A percentile compares a stretch with the other conserved stretches of the same genome.
These are phyloP conservation scores for Miniopterus natalensis DNA, from an alignment of 2,113 vertebrate species.

Conservation along the genomic window DNA sequence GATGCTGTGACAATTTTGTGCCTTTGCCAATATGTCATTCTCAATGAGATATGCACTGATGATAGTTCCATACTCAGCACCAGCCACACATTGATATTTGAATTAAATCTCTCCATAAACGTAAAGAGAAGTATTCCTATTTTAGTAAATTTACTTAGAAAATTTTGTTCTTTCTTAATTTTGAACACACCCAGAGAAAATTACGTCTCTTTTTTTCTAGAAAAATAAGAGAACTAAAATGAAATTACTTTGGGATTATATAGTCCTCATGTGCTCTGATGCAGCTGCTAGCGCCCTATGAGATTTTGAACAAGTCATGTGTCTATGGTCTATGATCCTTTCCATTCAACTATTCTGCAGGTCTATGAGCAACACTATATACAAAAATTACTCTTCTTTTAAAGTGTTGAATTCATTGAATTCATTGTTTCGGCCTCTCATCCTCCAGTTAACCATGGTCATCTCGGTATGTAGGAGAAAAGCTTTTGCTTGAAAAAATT, in stretches of 20 bases:
- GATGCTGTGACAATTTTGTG: neutral
- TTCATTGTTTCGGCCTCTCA: neutral
- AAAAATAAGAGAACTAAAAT: conserved; percentile 40
- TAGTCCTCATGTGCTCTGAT: neutral
- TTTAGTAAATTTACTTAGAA: neutral
- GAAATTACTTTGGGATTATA: neutral
- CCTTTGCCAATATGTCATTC: neutral
- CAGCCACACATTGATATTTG: neutral
- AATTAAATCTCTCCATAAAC: neutral
- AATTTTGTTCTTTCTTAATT: conserved; percentile 38
- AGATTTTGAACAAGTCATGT: neutral
- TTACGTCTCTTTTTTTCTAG: neutral
- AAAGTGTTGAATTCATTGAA: neutral
- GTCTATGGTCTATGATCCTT: neutral
- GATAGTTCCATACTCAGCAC: neutral
- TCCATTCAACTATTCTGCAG: neutral
- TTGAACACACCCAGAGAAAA: neutral
- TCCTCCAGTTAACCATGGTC: neutral
- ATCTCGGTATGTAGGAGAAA: neutral
- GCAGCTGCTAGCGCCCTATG: neutral
- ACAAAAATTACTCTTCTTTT: neutral
- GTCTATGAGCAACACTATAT: neutral
- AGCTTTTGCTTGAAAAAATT: neutral
- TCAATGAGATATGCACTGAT: neutral
- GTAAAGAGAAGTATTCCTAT: neutral